Evolutionary conservation across 2,888 invertebrate genomes (phyloP), one percentile per base, ranked within the genome.

Genomic region (Tenthredo amoena): DNA sequence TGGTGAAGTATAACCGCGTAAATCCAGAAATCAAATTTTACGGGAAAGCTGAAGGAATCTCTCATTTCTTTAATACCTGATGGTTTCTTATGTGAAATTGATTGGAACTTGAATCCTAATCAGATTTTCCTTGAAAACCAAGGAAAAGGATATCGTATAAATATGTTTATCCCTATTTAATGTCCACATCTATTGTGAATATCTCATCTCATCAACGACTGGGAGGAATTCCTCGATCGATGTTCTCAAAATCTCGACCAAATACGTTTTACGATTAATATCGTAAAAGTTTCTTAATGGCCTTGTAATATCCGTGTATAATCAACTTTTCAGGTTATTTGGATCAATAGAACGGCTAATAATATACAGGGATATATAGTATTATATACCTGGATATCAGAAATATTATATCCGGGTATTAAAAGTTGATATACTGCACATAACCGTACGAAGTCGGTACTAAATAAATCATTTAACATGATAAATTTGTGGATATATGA

Each of bases 381-480:
- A 47, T n/a, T n/a, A n/a, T 55, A 6, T 55, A 55, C 55, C n/a
- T n/a, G 55, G n/a, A 55, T 50, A 50, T 18, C 55, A 55, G 55
- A 55, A 55, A n/a, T 55, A n/a, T 55, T 55, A n/a, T 55, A 55
- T 55, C n/a, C 55, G 55, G 55, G 55, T 55, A n/a, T 55, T n/a
- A n/a, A 55, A 55, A 55, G 55, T 55, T 55, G 50, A 50, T 50
- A n/a, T 50, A 50, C 18, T 50, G 50, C 50, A 50, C 50, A 18
- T 50, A 18, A 47, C 47, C 47, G 47, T 15, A 47, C 15, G 47
- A 55, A 55, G 55, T 55, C 7, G 55, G 55, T 55, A 55, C 55
- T n/a, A n/a, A 55, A 55, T 55, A 55, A 55, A 55, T 55, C 55
- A 55, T 55, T 55, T n/a, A 55, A 55, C n/a, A n/a, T 55, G 55